Base-by-base conservation (phyloP, 2,113 vertebrate species). In the Platichthys flesus region DNA sequence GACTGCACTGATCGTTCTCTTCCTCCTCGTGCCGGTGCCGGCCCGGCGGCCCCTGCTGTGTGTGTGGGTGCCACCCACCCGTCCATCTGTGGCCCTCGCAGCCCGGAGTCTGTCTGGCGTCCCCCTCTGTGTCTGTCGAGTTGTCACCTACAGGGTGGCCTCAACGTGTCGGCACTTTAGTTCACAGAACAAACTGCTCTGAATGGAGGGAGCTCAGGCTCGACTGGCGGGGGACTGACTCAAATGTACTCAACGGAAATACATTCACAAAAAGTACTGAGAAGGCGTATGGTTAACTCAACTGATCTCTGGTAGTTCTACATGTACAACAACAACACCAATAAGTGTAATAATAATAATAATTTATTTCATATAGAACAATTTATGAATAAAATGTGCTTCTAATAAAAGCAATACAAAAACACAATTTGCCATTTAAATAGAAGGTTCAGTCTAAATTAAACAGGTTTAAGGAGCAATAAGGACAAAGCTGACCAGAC, bases 71-170 rank as follows among this genome's bases (percentile, higher is more conserved):
- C 83, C 82, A 90, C 93, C 93, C 93, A 94, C 92, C 88, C 82
- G 64, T 82, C 92, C 91, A 93, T 94, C 92, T 94, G 93, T 82
- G 89, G 65, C 88, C 84, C 79, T 85, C 51, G 42, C 77, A 18
- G 51, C 89, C 78, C 69, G 56, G 78, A 77, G 86, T 89, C 91
- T 90, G 92, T 94, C 92, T 94, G 93, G 81, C 90, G 82, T 76
- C 85, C 85, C 86, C 86, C 88, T 85, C 81, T 73, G 81, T 88
- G 93, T 93, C 93, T 93, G 88, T 90, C 92, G 82, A 85, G 72
- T 89, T 93, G 85, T 93, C 91, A 91, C 82, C 89, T 87, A 71
- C 40, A 82, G n/a, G 47, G 66, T 56, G 67, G 71, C 69, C 72
- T 37, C 3, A 42, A 73, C 7, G 54, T 26, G 75, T 63, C 55